Conservation (phyloP, 2,113 vertebrate species). For the Clupea harengus region DNA sequence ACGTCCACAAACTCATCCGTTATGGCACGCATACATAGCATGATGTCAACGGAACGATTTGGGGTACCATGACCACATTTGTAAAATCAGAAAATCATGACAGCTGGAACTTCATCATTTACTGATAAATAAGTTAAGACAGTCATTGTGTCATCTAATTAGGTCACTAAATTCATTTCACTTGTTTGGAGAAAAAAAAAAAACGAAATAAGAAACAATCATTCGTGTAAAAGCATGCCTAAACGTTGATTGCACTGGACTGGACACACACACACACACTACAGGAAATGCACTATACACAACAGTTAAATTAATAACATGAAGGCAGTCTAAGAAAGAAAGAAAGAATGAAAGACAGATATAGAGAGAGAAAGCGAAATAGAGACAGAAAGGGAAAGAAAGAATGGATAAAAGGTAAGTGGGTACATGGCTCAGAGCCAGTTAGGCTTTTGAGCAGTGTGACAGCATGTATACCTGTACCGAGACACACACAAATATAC, state of each 20-base stretch:
- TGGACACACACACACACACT: slow-evolving; percentile 44
- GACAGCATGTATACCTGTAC: slow-evolving; percentile 5
- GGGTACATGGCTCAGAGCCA: slow-evolving; percentile 16
- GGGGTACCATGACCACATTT: background rate
- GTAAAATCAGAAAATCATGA: slow-evolving; percentile 12
- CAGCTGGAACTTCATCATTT: slow-evolving; percentile 26
- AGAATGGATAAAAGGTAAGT: slow-evolving; percentile 7
- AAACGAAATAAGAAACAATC: background rate
- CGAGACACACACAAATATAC: background rate
- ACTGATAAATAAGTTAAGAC: slow-evolving; percentile 50
- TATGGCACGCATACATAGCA: background rate
- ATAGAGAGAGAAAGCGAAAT: slow-evolving; percentile 35
- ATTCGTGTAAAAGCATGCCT: slow-evolving; percentile 35
- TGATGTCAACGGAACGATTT: background rate
- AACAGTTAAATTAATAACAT: slow-evolving; percentile 57
- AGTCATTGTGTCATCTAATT: slow-evolving; percentile 45
- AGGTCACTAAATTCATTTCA: slow-evolving; percentile 32
- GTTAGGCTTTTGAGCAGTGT: background rate
- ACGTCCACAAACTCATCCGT: background rate
- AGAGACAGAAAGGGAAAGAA: background rate
- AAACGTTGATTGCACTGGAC: slow-evolving; percentile 53
- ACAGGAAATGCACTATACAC: slow-evolving; percentile 51
- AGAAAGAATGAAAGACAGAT: slow-evolving; percentile 23
- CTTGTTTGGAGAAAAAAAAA: background rate
- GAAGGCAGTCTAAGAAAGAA: slow-evolving; percentile 37